These are phyloP conservation scores for Drosophila subobscura DNA, from an alignment of 1,140 invertebrate species.

Conservation along the genomic window DNA sequence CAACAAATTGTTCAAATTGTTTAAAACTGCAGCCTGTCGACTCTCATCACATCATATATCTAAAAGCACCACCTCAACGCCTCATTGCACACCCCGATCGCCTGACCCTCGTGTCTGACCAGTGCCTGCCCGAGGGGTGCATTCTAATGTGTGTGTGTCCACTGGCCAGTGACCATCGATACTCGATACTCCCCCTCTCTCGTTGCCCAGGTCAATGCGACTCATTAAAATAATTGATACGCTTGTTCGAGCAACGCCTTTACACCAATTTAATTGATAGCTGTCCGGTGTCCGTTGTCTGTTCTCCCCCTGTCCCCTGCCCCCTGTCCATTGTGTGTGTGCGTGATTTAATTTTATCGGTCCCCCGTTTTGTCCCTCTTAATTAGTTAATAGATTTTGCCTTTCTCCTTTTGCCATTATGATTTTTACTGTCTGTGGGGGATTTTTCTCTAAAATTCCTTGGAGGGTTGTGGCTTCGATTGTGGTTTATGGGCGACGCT, in stretches of 20 bases:
- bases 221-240: slow-evolving; percentile 80
- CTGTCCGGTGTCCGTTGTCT: slow-evolving; percentile 10
- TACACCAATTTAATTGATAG: slow-evolving; percentile 71
- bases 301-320: too few relatives aligned
- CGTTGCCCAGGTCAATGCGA: background rate
- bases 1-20: slow-evolving; percentile 77
- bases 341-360: slow-evolving; percentile 71
- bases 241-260: slow-evolving; percentile 73
- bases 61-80: slow-evolving; percentile 49
- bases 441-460: slow-evolving; percentile 40
- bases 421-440: background rate
- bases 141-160: slow-evolving; percentile 24
- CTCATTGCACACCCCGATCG: slow-evolving; percentile 71
- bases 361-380: slow-evolving; percentile 50
- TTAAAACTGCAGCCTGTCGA: slow-evolving; percentile 66
- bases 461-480: slow-evolving; percentile 13
- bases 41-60: background rate
- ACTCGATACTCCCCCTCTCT: background rate
- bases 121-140: slow-evolving; percentile 7
- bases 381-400: slow-evolving; percentile 79
- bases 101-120: slow-evolving; percentile 39
- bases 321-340: slow-evolving; percentile 3
- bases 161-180: slow-evolving; percentile 41
- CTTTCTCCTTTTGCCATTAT: slow-evolving; percentile 33
- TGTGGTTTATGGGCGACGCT: slow-evolving; percentile 51